Base-by-base conservation (phyloP, 2,797 vertebrate genomes). In the Scomberomorus guttatus region DNA sequence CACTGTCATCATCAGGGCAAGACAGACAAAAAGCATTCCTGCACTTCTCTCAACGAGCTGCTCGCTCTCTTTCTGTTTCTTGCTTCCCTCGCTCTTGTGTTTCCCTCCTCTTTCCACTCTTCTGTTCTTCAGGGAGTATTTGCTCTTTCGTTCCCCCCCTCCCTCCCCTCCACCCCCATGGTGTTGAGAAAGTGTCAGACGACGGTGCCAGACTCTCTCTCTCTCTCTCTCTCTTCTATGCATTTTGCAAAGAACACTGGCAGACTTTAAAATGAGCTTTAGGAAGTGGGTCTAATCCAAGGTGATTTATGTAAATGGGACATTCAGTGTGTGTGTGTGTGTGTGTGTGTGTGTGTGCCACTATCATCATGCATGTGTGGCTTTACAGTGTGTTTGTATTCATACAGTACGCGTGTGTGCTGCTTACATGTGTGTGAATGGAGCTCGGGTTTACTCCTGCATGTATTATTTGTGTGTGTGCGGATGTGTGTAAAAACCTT, bases 241-340 rank as follows among this genome's bases (percentile, higher is more conserved):
- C 72, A 81, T 89, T 89, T 84, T 83, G 80, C 27, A 29, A 86
- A 77, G 79, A 86, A 83, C 20, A n/a, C 86, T 89, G 85, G 85
- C 84, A 90, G 87, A 91, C 84, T 89, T 90, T 86, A 83, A 87
- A 92, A 91, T 90, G 74, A 90, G 90, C 86, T 90, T 91, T 87
- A 88, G 87, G 88, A 93, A 92, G 89, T 91, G 84, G 88, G 91
- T 88, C 92, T 92, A 90, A 93, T 91, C 90, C 90, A 92, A 90
- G 85, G 90, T 92, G 91, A 92, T 93, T 91, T 88, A 90, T 92
- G 81, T 89, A 91, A 92, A 91, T 86, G 75, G 84, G 82, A 80
- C 70, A 60, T 78, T 55, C 20, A 3, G 65, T 42, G 61, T 58
- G 32, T 42, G 58, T 62, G 69, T 54, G 50, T 32, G 46, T 60